Evolutionary conservation across 2,113 vertebrate species (phyloP), one percentile per base, ranked within the genome.

Genomic region (Pleuronectes platessa): DNA sequence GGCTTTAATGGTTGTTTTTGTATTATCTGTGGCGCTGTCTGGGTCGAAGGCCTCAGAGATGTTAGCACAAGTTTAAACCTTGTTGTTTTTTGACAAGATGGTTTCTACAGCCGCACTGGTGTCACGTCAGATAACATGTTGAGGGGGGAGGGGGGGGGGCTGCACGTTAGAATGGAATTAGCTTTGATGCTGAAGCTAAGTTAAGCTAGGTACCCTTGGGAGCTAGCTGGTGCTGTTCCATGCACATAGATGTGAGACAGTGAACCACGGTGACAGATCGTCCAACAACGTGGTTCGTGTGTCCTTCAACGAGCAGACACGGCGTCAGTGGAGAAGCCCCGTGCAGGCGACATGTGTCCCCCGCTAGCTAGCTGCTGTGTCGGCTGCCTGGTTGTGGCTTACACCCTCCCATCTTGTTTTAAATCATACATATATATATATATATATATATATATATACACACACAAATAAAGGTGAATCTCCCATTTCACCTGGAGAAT

Each of bases 301-400:
- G 62, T 17, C 42, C 24, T 26, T 65, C 13, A 11, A n/a, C 20
- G 0, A 53, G 6, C 18, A 53, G 18, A 18, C 66, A 74, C 65
- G 24, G 12, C 60, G 72, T 74, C 37, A 61, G 10, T 75, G 26
- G 70, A 55, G 26, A 72, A 59, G 3, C 54, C 31, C 20, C 75
- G 68, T 31, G 49, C 21, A 81, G 64, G 79, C 73, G 65, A 68
- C 64, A 66, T 69, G 63, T 60, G 71, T 85, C 74, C 76, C 86
- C 6, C 7, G 51, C 20, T 54, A 54, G 51, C 51, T 54, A 51
- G 47, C 47, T 27, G 11, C 40, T 13, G 40, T 12, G 24, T 20
- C 11, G 47, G 3, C 17, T 60, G 18, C 47, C 20, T n/a, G 42
- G 5, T n/a, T 62, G 58, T 27, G 35, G 35, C 58, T 49, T 42